These are phyloP conservation scores for Petromus typicus DNA, from an alignment of 2,113 vertebrate species.

Conservation along the genomic window DNA sequence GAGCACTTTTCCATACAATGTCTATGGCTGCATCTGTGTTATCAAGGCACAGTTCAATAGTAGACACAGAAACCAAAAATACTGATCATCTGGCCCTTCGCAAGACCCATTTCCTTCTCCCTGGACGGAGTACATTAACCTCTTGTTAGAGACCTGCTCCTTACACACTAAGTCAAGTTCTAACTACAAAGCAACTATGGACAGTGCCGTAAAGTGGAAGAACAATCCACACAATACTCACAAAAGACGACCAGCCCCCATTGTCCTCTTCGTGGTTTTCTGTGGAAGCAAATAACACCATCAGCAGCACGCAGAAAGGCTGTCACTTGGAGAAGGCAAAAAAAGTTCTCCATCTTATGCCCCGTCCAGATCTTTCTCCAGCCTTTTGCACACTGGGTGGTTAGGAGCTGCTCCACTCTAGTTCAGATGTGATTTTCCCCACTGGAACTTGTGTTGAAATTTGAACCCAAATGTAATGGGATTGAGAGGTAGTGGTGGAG, in stretches of 20 bases:
- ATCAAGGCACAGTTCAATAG: rapidly evolving
- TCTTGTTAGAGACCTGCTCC: neutral
- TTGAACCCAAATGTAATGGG: neutral
- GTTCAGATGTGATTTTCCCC: neutral
- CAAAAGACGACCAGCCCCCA: slow-evolving; percentile 92
- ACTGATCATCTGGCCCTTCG: neutral
- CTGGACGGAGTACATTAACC: rapidly evolving
- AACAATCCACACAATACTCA: slow-evolving; percentile 84
- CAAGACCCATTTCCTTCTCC: neutral
- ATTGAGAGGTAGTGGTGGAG: neutral
- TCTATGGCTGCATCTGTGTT: neutral
- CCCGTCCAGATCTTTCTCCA: neutral
- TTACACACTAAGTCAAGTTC: rapidly evolving
- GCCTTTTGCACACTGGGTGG: rapidly evolving
- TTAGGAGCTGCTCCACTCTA: neutral
- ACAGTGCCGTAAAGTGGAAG: rapidly evolving
- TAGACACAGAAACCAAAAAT: rapidly evolving
- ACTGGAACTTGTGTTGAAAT: neutral
- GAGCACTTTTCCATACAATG: neutral
- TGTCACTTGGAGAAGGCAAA: neutral
- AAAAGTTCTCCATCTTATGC: neutral
- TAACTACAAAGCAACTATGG: neutral
- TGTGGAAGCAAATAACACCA: slow-evolving; percentile 60
- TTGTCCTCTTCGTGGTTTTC: slow-evolving; percentile 83
- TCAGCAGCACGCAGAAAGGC: neutral